phyloP scores from a whole-genome alignment of 2,797 vertebrate genomes.

The Varecia variegata region DNA sequence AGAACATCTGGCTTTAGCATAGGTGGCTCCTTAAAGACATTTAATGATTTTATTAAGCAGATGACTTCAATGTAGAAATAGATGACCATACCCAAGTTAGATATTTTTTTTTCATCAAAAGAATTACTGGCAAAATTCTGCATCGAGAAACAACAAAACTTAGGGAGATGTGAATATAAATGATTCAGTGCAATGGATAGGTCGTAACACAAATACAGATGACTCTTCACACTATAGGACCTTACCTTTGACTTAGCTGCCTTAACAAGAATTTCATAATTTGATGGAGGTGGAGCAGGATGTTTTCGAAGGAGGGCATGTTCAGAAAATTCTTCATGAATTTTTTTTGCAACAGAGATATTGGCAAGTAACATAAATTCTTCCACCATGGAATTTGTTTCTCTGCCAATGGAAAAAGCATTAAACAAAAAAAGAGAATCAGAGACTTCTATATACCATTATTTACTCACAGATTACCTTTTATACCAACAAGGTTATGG shows the following conservation, averaged over 20 bases:
- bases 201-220: not conserved
- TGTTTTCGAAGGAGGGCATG: conserved; percentile 96
- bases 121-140: not conserved
- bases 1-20: not conserved
- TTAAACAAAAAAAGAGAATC: conserved; percentile 14
- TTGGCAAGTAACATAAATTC: conserved; percentile 99
- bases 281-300: conserved; percentile 95
- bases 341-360: conserved; percentile 98
- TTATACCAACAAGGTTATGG: not conserved
- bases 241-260: conserved; percentile 93
- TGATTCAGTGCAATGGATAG: not conserved
- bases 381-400: conserved; percentile 99
- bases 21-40: not conserved
- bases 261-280: conserved; percentile 96
- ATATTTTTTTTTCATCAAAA: not conserved
- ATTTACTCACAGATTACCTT: not conserved
- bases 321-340: conserved; percentile 95
- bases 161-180: not conserved
- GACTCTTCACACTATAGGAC: not conserved
- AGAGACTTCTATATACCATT: not conserved
- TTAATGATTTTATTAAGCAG: conserved; percentile 15
- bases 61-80: not conserved
- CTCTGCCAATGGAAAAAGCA: conserved; percentile 85
- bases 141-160: not conserved
- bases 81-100: not conserved